These are phyloP conservation scores for Cantharis rustica DNA, from an alignment of 2,888 invertebrate genomes.

Conservation along the genomic window DNA sequence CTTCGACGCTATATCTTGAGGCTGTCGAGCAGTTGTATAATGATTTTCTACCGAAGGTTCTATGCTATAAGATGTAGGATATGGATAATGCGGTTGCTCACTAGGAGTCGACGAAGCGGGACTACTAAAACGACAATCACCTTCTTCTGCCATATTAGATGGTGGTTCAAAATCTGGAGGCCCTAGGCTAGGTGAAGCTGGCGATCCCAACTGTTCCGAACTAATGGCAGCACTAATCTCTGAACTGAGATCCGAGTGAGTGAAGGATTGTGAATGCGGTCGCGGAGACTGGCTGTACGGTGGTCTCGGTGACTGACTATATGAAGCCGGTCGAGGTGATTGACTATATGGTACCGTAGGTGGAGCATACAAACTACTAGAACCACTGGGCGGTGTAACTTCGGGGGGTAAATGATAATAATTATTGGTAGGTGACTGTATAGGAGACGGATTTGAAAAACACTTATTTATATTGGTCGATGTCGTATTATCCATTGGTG, in stretches of 20 bases:
- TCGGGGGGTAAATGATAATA: conserved; percentile 56
- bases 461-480: conserved; percentile 57
- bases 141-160: conserved; percentile 60
- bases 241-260: conserved; percentile 75
- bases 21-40: conserved; percentile 58
- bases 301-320: conserved; percentile 51
- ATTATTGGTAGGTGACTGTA: conserved; percentile 57
- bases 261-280: conserved; percentile 62
- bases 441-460: conserved; percentile 58
- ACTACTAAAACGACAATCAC: conserved; percentile 60
- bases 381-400: conserved; percentile 53
- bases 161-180: conserved; percentile 79
- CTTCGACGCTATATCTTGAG: conserved; percentile 82
- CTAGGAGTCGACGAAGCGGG: conserved; percentile 56
- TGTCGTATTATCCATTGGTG: conserved; percentile 49
- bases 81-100: conserved; percentile 50
- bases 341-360: conserved; percentile 44
- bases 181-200: conserved; percentile 68
- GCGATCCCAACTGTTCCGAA: conserved; percentile 67
- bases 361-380: conserved; percentile 50
- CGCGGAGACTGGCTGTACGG: conserved; percentile 50
- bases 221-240: conserved; percentile 81
- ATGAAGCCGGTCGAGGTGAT: conserved; percentile 40
- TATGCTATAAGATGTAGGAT: conserved; percentile 52
- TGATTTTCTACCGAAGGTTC: conserved; percentile 52